Conservation (phyloP, 37 sponge, comb jelly and placozoan genomes). For the Theonella swinhoei region DNA sequence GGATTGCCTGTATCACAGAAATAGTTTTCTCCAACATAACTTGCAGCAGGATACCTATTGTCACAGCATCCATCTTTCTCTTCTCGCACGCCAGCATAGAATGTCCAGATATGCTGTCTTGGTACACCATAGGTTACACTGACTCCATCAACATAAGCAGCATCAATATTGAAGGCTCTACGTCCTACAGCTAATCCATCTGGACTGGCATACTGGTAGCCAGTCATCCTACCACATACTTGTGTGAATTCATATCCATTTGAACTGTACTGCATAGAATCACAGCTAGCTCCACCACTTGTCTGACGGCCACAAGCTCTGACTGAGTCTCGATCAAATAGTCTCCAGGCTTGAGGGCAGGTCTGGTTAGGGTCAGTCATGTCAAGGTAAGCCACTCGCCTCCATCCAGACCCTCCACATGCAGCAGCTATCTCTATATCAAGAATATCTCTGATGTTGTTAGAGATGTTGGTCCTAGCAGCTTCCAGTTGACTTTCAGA, state of each 20-base stretch:
- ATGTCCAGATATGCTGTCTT: background rate
- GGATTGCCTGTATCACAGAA: background rate
- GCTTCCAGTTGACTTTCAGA: background rate
- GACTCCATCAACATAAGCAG: background rate
- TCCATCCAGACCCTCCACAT: background rate
- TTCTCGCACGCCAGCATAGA: background rate
- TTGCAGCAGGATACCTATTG: background rate
- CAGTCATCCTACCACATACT: background rate
- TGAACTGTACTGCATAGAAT: background rate
- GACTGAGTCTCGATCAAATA: background rate
- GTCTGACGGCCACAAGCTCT: background rate
- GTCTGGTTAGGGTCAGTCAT: conserved; percentile 72
- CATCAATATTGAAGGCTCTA: background rate
- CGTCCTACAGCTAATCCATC: background rate
- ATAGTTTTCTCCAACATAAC: background rate
- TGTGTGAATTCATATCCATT: background rate
- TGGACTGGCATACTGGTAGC: background rate
- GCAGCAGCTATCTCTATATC: background rate
- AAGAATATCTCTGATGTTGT: background rate
- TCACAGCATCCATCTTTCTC: background rate
- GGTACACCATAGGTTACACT: background rate
- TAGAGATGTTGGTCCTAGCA: background rate
- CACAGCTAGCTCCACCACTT: background rate
- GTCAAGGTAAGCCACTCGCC: conserved; percentile 11
- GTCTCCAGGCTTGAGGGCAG: conserved; percentile 46